phyloP scores from a whole-genome alignment of 2,113 vertebrate species.

The Elgaria multicarinata region DNA sequence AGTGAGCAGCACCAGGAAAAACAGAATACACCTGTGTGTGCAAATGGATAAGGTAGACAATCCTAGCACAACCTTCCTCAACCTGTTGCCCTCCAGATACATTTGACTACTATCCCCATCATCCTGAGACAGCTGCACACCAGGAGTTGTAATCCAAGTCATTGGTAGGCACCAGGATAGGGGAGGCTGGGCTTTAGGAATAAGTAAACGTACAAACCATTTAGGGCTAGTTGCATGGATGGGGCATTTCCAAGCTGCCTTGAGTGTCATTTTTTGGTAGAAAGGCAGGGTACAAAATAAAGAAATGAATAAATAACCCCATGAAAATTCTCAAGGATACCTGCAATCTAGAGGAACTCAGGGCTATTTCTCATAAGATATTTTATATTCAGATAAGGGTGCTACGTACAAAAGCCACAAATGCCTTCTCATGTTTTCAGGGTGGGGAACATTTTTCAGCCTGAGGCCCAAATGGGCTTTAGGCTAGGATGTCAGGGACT shows the following conservation, averaged over 20 bases:
- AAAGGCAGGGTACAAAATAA: too few species aligned
- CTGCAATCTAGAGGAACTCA: neutral
- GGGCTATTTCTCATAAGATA: neutral
- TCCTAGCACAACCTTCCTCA: neutral
- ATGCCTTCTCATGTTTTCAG: neutral
- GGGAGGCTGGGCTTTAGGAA: too few species aligned
- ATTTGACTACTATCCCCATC: neutral
- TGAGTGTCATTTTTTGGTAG: too few species aligned
- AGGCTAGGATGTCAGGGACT: too few species aligned
- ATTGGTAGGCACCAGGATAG: neutral
- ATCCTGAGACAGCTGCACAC: neutral
- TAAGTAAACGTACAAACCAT: neutral
- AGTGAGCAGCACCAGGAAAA: slow-evolving; percentile 16
- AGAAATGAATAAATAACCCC: too few species aligned
- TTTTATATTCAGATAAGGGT: neutral
- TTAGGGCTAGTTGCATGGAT: neutral
- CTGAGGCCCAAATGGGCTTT: too few species aligned
- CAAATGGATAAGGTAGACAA: neutral
- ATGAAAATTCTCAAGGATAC: neutral
- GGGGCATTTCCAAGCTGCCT: neutral
- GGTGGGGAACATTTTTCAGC: too few species aligned
- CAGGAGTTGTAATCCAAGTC: neutral
- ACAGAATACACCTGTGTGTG: neutral
- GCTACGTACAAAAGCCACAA: neutral
- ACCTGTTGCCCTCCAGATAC: neutral